Base-by-base conservation (phyloP, 2,888 invertebrate species). In the Athalia cordata region DNA sequence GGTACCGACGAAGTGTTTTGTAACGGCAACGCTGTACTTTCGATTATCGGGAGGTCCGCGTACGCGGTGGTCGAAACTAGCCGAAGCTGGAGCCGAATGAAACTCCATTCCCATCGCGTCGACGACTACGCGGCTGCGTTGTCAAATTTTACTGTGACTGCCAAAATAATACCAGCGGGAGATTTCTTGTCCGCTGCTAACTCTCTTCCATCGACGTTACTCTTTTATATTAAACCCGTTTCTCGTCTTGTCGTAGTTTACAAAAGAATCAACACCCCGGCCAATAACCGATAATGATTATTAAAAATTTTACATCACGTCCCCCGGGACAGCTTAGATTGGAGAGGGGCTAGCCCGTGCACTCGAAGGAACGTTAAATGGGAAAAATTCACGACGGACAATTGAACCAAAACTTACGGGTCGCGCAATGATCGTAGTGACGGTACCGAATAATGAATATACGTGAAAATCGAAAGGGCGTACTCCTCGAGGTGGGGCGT, bases 381-480 rank as follows among this genome's bases (percentile, higher is more conserved):
- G 29, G 29, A 29, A 2, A 29, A 29, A 29, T 29, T 2, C 29
- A 29, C 29, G 0, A 29, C 29, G 29, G 29, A 29, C 29, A 29
- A 29, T 29, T 29, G 29, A 29, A 29, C 29, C 1, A 29, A 29
- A 29, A 29, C 29, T 29, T 29, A 29, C 29, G 29, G 29, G 29
- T 29, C 29, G 29, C 29, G 29, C 29, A 29, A 29, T 29, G 72
- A 72, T 72, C n/a, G 72, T 72, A 59, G 52, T 59, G 45, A 47
- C 59, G 57, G 8, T 57, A 59, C 29, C 29, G 29, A 29, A 29
- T 29, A 29, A 29, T 29, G 29, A 72, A 72, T 59, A 47, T 72
- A 72, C 72, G 72, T 72, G 59, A 72, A 72, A 72, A 72, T 72
- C 59, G 72, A 72, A 72, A 72, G 72, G 72, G 72, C 72, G 72